A percentile compares a stretch with the other conserved stretches of the same genome.
These are phyloP conservation scores for Drosophila aldrichi DNA, from an alignment of 2,888 invertebrate species.

Conservation along the genomic window DNA sequence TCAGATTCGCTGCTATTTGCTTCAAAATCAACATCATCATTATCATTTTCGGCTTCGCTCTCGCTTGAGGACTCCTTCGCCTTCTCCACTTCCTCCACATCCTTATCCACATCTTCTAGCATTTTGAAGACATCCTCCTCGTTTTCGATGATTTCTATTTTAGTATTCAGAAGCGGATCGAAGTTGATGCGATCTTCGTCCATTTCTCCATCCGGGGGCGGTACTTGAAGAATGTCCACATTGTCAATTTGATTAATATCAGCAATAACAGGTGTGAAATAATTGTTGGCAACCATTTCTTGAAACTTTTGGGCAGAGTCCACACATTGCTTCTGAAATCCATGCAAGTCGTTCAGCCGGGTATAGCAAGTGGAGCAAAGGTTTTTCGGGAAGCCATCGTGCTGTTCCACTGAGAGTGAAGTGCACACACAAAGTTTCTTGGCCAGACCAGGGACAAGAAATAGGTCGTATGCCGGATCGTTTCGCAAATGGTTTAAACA, in stretches of 20 bases:
- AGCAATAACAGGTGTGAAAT: conserved; percentile 51
- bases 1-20: conserved; percentile 69
- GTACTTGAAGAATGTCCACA: conserved; percentile 71
- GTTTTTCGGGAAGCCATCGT: conserved; percentile 82
- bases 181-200: conserved; percentile 73
- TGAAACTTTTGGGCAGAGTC: conserved; percentile 80
- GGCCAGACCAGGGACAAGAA: conserved; percentile 77
- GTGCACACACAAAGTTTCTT: conserved; percentile 82
- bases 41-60: conserved; percentile 61
- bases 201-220: conserved; percentile 59
- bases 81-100: conserved; percentile 61
- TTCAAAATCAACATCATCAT: conserved; percentile 71
- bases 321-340: conserved; percentile 80
- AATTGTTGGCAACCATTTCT: conserved; percentile 64
- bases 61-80: conserved; percentile 46
- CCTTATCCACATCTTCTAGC: conserved; percentile 75
- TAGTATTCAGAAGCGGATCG: conserved; percentile 51
- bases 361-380: conserved; percentile 76
- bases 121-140: conserved; percentile 78
- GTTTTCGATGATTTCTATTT: conserved; percentile 79
- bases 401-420: conserved; percentile 78
- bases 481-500: conserved; percentile 74
- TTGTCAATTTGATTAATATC: conserved; percentile 59
- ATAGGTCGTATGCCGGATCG: conserved; percentile 72
- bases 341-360: conserved; percentile 77